These are phyloP conservation scores for Cacatua alba DNA, from an alignment of 2,113 vertebrate species.

Conservation along the genomic window DNA sequence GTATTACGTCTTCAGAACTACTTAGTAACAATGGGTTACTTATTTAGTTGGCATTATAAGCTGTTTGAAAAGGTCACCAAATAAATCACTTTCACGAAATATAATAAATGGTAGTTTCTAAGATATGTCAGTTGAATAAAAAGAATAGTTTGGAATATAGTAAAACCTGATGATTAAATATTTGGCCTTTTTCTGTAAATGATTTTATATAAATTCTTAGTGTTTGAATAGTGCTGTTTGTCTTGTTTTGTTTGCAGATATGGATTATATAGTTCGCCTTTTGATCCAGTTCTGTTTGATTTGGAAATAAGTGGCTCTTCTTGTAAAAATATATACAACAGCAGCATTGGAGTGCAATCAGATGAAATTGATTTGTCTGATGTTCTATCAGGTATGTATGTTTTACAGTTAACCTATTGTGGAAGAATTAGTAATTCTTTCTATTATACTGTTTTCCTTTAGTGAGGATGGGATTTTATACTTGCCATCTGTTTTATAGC, in stretches of 20 bases:
- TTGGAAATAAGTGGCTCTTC: constrained; percentile 98
- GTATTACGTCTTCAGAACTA: neutral
- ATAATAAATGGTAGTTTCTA: neutral
- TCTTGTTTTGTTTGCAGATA: constrained; percentile 82
- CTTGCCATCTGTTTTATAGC: neutral
- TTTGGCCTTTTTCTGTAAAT: neutral
- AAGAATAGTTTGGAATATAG: neutral
- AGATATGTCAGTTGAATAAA: neutral
- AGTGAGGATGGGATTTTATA: neutral
- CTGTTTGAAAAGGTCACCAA: neutral
- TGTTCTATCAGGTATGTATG: constrained; percentile 90
- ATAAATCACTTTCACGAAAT: neutral
- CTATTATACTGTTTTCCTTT: neutral
- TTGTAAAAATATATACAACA: constrained; percentile 95
- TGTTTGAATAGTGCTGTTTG: constrained; percentile 3
- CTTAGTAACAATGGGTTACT: neutral
- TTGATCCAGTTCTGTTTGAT: constrained; percentile 98
- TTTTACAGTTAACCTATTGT: neutral
- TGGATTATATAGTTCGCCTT: constrained; percentile 96
- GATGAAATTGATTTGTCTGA: constrained; percentile 99
- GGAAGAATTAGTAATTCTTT: neutral
- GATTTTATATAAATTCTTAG: neutral
- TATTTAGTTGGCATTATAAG: neutral
- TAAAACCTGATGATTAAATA: neutral
- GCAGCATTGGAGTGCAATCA: constrained; percentile 92